Conservation (phyloP, 2,888 invertebrate species). For the Coelinius sp. region DNA sequence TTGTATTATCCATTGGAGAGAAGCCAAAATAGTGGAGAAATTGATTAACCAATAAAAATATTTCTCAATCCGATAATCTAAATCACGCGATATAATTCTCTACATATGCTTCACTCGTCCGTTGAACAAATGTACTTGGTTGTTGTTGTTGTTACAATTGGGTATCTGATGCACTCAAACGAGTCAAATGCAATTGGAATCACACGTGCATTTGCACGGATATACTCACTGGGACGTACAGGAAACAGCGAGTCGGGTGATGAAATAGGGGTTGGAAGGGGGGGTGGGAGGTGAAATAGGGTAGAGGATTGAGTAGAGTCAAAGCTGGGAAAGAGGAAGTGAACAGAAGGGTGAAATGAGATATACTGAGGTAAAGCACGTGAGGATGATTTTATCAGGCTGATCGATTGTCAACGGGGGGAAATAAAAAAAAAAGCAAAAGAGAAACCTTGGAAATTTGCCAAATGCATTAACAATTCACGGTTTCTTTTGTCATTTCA, state of each 20-base stretch:
- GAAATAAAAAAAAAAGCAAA: not conserved
- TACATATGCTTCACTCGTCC: not conserved
- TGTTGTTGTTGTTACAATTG: not conserved
- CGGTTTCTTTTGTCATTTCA: not conserved
- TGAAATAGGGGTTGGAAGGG: not conserved
- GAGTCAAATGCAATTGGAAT: constrained; percentile 1
- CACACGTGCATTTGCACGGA: constrained; percentile 7
- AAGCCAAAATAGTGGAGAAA: no score
- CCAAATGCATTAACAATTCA: constrained; percentile 15
- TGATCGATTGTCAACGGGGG: constrained; percentile 18
- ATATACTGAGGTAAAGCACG: constrained; percentile 12
- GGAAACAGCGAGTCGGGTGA: constrained; percentile 3
- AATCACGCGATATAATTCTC: no score
- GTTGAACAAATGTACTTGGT: not conserved
- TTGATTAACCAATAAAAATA: no score
- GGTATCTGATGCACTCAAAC: not conserved
- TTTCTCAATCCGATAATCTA: no score
- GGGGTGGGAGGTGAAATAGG: not conserved
- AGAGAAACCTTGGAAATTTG: constrained; percentile 5
- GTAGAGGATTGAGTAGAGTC: constrained; percentile 5
- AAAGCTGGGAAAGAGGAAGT: constrained; percentile 2
- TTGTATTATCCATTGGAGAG: not conserved
- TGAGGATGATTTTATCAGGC: not conserved
- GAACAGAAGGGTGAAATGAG: constrained; percentile 4
- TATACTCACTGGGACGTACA: constrained; percentile 1